These are phyloP conservation scores for Ochropleura leucogaster DNA, from an alignment of 2,888 invertebrate genomes.

Conservation along the genomic window DNA sequence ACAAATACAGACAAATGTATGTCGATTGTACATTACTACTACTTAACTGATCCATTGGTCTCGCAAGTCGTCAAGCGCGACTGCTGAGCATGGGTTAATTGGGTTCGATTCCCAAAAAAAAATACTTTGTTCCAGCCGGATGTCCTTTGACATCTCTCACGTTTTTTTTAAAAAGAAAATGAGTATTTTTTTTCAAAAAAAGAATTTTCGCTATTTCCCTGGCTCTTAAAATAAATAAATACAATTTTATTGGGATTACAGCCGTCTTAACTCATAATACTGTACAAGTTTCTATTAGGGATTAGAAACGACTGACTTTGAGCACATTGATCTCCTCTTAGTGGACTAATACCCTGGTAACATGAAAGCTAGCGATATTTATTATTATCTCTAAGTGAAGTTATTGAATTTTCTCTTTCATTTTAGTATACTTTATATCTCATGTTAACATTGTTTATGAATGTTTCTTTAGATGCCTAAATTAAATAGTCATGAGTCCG, in stretches of 20 bases:
- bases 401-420: slow-evolving; percentile 32
- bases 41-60: too few relatives aligned
- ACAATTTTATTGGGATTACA: slow-evolving; percentile 52
- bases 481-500: too few relatives aligned
- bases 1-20: too few relatives aligned
- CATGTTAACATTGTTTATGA: too few relatives aligned
- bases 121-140: too few relatives aligned
- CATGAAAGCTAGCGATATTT: slow-evolving; percentile 5
- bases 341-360: slow-evolving; percentile 27
- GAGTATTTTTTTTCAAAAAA: background rate
- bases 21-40: too few relatives aligned
- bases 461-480: too few relatives aligned
- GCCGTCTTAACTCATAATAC: slow-evolving; percentile 43
- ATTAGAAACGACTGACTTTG: slow-evolving; percentile 32
- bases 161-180: too few relatives aligned
- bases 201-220: slow-evolving; percentile 10
- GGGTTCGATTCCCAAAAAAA: too few relatives aligned
- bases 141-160: too few relatives aligned
- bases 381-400: background rate
- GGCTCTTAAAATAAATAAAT: slow-evolving; percentile 52
- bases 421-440: background rate
- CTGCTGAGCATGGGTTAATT: too few relatives aligned
- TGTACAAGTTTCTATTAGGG: slow-evolving; percentile 35
- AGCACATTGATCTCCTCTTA: slow-evolving; percentile 42
- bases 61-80: too few relatives aligned